These are phyloP conservation scores for Pseudolaguvia tuberculata DNA, from an alignment of 2,113 vertebrate genomes.

Conservation along the genomic window DNA sequence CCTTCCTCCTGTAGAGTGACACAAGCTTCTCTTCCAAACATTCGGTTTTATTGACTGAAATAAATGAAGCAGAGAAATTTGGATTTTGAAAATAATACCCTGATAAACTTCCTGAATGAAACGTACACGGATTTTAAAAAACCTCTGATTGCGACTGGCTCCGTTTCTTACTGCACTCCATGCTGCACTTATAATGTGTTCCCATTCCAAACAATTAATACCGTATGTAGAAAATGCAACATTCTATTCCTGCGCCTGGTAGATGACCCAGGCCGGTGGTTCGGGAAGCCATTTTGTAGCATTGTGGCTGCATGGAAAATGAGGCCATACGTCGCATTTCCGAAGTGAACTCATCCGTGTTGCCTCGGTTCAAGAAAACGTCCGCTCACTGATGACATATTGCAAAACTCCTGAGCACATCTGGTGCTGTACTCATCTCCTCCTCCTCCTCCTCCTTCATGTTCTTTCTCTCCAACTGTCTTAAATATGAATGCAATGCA, in stretches of 20 bases:
- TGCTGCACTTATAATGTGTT: neutral
- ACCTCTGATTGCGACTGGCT: neutral
- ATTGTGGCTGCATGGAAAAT: slow-evolving; percentile 16
- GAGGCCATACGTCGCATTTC: slow-evolving; percentile 39
- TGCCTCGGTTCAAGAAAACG: slow-evolving; percentile 43
- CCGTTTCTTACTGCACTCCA: neutral
- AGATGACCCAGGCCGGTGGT: slow-evolving; percentile 23
- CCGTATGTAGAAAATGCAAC: slow-evolving; percentile 11
- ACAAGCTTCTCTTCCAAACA: too few species aligned
- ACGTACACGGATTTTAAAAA: neutral
- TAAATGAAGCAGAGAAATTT: too few species aligned
- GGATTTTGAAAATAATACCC: neutral
- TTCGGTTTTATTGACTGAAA: too few species aligned
- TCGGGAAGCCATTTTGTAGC: slow-evolving; percentile 29
- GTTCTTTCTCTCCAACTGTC: slow-evolving; percentile 34
- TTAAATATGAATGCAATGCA: slow-evolving; percentile 43
- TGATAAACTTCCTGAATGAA: neutral
- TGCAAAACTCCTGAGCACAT: slow-evolving; percentile 54
- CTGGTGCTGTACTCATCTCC: slow-evolving; percentile 50
- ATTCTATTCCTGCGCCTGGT: slow-evolving; percentile 38
- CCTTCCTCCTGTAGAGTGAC: too few species aligned
- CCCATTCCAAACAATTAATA: slow-evolving; percentile 22
- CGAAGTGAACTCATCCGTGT: slow-evolving; percentile 51
- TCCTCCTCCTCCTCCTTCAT: slow-evolving; percentile 20
- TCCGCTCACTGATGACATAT: slow-evolving; percentile 47